These are phyloP conservation scores for Nephrotoma guestfalica DNA, from an alignment of 2,888 invertebrate genomes.

Conservation along the genomic window DNA sequence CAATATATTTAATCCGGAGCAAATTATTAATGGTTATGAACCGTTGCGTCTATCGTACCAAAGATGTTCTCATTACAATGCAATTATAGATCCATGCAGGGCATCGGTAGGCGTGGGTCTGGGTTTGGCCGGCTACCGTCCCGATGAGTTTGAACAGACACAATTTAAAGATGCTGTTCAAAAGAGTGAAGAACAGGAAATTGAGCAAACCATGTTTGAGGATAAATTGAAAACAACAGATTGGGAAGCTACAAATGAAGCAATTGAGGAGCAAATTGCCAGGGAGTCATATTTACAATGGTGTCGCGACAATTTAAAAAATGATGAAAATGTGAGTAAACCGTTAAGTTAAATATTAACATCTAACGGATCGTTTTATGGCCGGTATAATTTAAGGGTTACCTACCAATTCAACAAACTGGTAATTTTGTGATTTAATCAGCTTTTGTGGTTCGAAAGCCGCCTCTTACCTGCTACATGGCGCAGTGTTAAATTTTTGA, in stretches of 20 bases:
- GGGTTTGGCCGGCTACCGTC: constrained; percentile 66
- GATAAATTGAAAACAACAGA: constrained; percentile 80
- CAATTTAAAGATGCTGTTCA: constrained; percentile 59
- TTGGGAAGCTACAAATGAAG: constrained; percentile 84
- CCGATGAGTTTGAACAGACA: constrained; percentile 50
- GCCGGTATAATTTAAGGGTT: too few species aligned
- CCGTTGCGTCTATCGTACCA: constrained; percentile 78
- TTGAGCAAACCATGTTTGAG: constrained; percentile 81
- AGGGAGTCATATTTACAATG: constrained; percentile 73
- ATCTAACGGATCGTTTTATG: too few species aligned
- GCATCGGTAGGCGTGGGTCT: constrained; percentile 69
- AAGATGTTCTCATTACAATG: constrained; percentile 75
- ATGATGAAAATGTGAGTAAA: constrained; percentile 15
- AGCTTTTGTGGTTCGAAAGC: too few species aligned
- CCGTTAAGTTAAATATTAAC: background rate
- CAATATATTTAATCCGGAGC: constrained; percentile 69
- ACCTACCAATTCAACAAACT: too few species aligned
- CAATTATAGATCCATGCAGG: constrained; percentile 71
- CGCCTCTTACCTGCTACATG: too few species aligned
- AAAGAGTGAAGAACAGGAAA: constrained; percentile 62
- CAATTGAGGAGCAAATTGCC: constrained; percentile 78
- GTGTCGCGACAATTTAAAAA: constrained; percentile 49
- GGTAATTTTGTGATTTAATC: too few species aligned
- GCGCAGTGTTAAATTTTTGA: too few species aligned
- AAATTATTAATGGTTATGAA: constrained; percentile 53